A percentile compares a stretch with the other conserved stretches of the same genome.
Conservation (phyloP, 2,888 invertebrate species). For the Melanchra persicariae region DNA sequence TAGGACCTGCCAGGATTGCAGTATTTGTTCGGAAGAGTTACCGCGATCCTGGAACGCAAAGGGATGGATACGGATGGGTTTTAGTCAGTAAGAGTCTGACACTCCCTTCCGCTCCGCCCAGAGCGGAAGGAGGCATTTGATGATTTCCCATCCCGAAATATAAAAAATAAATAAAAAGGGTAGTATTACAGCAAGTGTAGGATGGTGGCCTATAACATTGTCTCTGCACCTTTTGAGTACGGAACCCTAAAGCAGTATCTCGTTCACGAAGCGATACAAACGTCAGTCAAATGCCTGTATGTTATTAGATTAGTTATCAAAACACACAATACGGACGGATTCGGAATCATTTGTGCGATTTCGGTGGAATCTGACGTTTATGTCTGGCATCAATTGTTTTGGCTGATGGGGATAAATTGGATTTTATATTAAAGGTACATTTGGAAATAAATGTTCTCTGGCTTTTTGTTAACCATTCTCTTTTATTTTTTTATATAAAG, state of each 20-base stretch:
- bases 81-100: no score
- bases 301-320: conserved; percentile 50
- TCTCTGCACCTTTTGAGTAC: no score
- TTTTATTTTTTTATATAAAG: not conserved
- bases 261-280: conserved; percentile 32
- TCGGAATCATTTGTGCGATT: conserved; percentile 23
- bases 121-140: no score
- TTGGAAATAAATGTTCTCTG: not conserved
- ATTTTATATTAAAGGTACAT: conserved; percentile 7
- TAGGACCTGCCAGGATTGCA: no score
- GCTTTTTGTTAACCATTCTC: not conserved
- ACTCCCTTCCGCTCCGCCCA: no score
- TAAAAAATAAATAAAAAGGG: no score
- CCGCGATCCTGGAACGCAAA: no score
- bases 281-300: conserved; percentile 12
- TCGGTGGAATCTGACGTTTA: conserved; percentile 29
- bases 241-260: conserved; percentile 18
- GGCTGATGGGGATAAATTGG: conserved; percentile 29
- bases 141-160: no score
- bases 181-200: no score
- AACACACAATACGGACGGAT: conserved; percentile 26
- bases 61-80: no score
- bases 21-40: no score
- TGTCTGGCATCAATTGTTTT: conserved; percentile 20
- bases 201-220: no score